phyloP scores from a whole-genome alignment of 2,888 invertebrate species.

The Platypus cylindrus region DNA sequence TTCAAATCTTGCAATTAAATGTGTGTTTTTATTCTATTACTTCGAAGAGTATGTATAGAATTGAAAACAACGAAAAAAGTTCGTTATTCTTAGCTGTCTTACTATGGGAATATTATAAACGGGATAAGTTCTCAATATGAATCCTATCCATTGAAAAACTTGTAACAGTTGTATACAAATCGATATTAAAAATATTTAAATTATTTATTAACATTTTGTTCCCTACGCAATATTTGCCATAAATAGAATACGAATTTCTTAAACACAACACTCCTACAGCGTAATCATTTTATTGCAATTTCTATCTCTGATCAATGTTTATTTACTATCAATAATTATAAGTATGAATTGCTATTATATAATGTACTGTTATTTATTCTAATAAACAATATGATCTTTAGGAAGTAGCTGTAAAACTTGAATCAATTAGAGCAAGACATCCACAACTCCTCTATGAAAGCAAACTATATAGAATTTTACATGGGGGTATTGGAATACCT shows the following conservation, averaged over 20 bases:
- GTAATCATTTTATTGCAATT: neutral
- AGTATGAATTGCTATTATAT: neutral
- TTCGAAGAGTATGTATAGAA: too few relatives aligned
- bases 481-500: constrained; percentile 94
- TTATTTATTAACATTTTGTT: too few relatives aligned
- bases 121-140: too few relatives aligned
- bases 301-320: neutral
- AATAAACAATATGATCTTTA: constrained; percentile 41
- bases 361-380: constrained; percentile 7
- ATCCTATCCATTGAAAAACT: too few relatives aligned
- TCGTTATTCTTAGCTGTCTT: too few relatives aligned
- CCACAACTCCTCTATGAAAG: constrained; percentile 98
- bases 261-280: neutral
- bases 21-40: too few relatives aligned
- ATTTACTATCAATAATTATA: too few relatives aligned
- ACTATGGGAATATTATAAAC: too few relatives aligned
- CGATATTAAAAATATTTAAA: too few relatives aligned
- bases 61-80: too few relatives aligned
- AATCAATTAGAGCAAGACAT: constrained; percentile 91
- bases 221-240: neutral
- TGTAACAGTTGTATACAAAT: too few relatives aligned
- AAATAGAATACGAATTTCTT: neutral
- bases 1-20: too few relatives aligned
- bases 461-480: constrained; percentile 95
- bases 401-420: constrained; percentile 99